Evolutionary conservation across 2,888 invertebrate genomes (phyloP), one percentile per base, ranked within the genome.

Genomic region (Catocala nupta): DNA sequence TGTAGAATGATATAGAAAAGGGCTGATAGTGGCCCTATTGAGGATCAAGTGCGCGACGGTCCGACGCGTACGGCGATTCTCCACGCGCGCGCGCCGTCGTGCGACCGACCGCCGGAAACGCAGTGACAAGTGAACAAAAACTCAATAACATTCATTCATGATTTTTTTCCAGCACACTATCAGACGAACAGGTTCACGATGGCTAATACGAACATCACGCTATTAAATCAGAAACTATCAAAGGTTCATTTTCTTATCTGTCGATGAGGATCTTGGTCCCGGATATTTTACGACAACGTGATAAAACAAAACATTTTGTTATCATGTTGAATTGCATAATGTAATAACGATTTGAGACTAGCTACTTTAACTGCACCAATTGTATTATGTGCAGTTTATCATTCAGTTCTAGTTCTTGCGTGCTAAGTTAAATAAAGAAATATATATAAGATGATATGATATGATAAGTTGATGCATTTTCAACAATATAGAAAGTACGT

Each of bases 121-220:
- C 85, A 91, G 86, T 87, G 91, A 92, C 93, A 92, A 91, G 92
- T 92, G 82, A 84, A 94, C 92, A 93, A 94, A 94, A 94, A 93
- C 89, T 86, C 77, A 87, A 61, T 59, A 62, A 69, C 88, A 89
- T 90, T 88, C 93, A 92, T 93, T 93, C 91, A 92, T 89, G 82
- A 68, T 85, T 91, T 84, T 91, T 92, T 89, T 84, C 82, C 83
- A 83, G 75, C 81, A 76, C 72, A 77, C 64, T 71, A 65, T 71
- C 74, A 70, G 68, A 81, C 70, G 78, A 87, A 89, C 92, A 88
- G 90, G 90, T 90, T 87, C 83, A 84, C 75, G 74, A 82, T 80
- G 63, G 54, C 56, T 69, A 75, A 68, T 59, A 65, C 45, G 52
- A 66, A 61, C 63, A 65, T 64, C 65, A 70, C 63, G 43, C 47